A percentile compares a stretch with the other conserved stretches of the same genome.
These are phyloP conservation scores for Ochlodes sylvanus DNA, from an alignment of 2,888 invertebrate species.

Conservation along the genomic window DNA sequence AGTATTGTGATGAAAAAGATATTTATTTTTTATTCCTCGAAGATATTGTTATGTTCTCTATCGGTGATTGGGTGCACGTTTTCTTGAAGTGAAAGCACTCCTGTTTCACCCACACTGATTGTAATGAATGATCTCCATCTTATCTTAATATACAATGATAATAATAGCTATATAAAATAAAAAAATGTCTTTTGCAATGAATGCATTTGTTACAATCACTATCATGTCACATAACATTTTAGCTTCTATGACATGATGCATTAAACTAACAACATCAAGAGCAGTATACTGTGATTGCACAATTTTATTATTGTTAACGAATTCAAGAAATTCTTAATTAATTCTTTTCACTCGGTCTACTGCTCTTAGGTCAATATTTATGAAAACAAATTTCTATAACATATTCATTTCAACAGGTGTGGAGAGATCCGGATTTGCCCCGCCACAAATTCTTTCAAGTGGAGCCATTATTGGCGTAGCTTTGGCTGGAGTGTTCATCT, in stretches of 20 bases:
- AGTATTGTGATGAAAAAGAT: constrained; percentile 20
- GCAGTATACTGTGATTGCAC: constrained; percentile 63
- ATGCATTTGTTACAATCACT: constrained; percentile 75
- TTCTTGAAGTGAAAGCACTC: constrained; percentile 79
- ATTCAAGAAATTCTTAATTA: constrained; percentile 25
- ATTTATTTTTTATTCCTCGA: constrained; percentile 23
- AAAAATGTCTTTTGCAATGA: constrained; percentile 45
- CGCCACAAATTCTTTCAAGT: constrained; percentile 86
- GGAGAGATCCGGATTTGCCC: constrained; percentile 76
- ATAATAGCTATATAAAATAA: background rate
- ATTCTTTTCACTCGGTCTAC: constrained; percentile 53
- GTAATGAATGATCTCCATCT: constrained; percentile 64
- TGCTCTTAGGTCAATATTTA: constrained; percentile 56
- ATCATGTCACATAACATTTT: constrained; percentile 75
- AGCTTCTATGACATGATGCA: constrained; percentile 76
- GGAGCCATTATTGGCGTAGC: constrained; percentile 94
- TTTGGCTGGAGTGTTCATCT: constrained; percentile 90
- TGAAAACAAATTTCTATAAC: constrained; percentile 44
- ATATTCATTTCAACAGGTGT: constrained; percentile 68
- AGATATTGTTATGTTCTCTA: constrained; percentile 46
- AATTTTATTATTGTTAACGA: constrained; percentile 40
- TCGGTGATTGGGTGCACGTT: constrained; percentile 83
- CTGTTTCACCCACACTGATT: constrained; percentile 68
- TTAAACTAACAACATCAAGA: constrained; percentile 72
- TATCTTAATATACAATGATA: constrained; percentile 29